A percentile compares a stretch with the other conserved stretches of the same genome.
Conservation (phyloP, 2,113 vertebrate species). For the Pseudolaguvia tuberculata region DNA sequence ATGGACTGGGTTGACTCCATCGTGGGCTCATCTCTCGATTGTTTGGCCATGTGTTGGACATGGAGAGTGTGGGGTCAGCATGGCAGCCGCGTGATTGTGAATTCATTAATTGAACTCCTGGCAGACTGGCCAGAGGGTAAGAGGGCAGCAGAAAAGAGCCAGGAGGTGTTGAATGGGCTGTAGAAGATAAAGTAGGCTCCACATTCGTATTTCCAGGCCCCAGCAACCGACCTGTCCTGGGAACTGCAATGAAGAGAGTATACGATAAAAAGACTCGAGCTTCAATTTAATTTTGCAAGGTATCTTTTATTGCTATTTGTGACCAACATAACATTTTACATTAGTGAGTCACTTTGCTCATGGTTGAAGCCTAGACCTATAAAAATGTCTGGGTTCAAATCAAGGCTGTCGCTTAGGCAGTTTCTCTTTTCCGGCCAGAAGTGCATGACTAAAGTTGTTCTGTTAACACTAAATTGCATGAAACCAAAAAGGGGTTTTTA, state of each 20-base stretch:
- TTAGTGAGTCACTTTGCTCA: conserved; percentile 71
- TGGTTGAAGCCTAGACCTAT: conserved; percentile 64
- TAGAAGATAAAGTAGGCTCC: conserved; percentile 66
- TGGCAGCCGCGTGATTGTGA: conserved; percentile 62
- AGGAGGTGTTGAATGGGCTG: conserved; percentile 60
- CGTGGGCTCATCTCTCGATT: conserved; percentile 65
- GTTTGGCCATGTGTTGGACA: conserved; percentile 88
- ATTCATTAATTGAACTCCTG: conserved; percentile 68
- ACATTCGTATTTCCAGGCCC: conserved; percentile 63
- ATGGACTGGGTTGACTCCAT: conserved; percentile 57
- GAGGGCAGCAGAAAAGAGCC: conserved; percentile 77
- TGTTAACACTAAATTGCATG: too few species aligned
- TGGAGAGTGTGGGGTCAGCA: conserved; percentile 64
- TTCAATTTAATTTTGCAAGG: not conserved
- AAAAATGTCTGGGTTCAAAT: conserved; percentile 73
- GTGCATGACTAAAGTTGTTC: conserved; percentile 63
- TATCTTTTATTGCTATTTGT: not conserved
- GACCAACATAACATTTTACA: not conserved
- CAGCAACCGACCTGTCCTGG: conserved; percentile 64
- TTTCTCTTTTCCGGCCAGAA: conserved; percentile 58
- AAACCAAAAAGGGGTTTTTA: too few species aligned
- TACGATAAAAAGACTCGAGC: too few species aligned
- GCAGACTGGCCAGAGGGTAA: conserved; percentile 71
- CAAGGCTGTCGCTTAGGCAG: conserved; percentile 77
- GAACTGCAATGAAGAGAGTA: conserved; percentile 47